Evolutionary conservation across 1,140 invertebrate species (phyloP).

Genomic region (Drosophila lacertosa): DNA sequence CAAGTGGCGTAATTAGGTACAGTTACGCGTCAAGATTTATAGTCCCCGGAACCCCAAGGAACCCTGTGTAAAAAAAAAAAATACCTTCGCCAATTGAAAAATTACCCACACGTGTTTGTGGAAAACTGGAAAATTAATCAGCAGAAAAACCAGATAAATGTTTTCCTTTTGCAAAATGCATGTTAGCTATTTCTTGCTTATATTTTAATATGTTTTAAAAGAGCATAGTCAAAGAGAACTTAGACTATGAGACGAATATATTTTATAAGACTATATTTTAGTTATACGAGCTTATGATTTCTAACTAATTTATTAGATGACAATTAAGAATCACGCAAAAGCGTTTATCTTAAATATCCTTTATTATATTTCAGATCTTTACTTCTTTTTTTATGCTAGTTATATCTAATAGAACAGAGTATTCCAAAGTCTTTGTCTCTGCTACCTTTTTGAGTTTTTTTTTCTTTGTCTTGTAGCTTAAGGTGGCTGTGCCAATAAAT

Average conservation of each 20-base stretch:
- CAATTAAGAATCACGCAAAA: no score
- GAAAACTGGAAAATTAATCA: no score
- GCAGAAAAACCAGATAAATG: slow-evolving; percentile 1
- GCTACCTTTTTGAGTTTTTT: slow-evolving; percentile 5
- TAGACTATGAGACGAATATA: no score
- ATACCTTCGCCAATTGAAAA: slow-evolving; percentile 45
- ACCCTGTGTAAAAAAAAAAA: slow-evolving; percentile 23
- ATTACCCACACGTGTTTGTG: slow-evolving; percentile 32
- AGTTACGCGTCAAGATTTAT: slow-evolving; percentile 35
- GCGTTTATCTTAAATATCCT: no score
- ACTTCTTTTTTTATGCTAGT: no score
- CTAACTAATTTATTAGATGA: no score
- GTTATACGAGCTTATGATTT: no score
- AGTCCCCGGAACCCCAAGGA: slow-evolving; percentile 4
- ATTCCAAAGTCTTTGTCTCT: no score
- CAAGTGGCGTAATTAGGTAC: slow-evolving; percentile 26
- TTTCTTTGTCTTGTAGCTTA: slow-evolving; percentile 33
- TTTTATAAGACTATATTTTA: no score
- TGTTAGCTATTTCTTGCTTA: slow-evolving; percentile 18
- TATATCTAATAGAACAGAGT: no score
- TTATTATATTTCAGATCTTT: no score
- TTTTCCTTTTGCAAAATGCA: slow-evolving; percentile 6
- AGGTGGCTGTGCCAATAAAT: slow-evolving; percentile 63
- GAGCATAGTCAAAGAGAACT: no score
- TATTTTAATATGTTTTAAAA: background rate